A percentile compares a stretch with the other conserved stretches of the same genome.
phyloP scores from a whole-genome alignment of 2,113 vertebrate species.

The Dromaius novaehollandiae region DNA sequence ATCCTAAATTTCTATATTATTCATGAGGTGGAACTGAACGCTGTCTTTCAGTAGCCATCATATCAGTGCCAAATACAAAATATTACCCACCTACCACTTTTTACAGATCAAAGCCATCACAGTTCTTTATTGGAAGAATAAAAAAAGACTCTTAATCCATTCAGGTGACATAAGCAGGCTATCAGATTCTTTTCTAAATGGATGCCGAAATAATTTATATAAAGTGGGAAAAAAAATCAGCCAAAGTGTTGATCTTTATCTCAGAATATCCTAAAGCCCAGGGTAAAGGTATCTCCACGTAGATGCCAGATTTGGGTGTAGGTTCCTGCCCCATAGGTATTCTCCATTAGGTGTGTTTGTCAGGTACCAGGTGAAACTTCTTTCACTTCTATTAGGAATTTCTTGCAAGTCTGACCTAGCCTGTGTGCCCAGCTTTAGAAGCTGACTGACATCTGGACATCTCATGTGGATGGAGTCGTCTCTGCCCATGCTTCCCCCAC shows the following conservation, averaged over 20 bases:
- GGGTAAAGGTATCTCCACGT: background rate
- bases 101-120: constrained; percentile 47
- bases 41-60: background rate
- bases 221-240: background rate
- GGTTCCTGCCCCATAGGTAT: background rate
- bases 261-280: background rate
- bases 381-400: background rate
- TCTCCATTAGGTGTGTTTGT: no score
- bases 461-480: background rate
- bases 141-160: constrained; percentile 21
- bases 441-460: rapidly evolving
- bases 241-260: background rate
- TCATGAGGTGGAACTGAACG: constrained; percentile 13
- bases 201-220: background rate
- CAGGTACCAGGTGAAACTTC: no score
- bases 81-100: constrained; percentile 7
- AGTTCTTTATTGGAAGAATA: constrained; percentile 19
- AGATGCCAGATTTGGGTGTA: background rate
- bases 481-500: background rate
- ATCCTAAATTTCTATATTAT: constrained; percentile 32
- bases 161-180: background rate
- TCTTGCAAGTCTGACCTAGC: background rate
- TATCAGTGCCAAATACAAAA: constrained; percentile 41
- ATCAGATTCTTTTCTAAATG: constrained; percentile 12
- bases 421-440: background rate